phyloP scores from a whole-genome alignment of 1,140 invertebrate genomes.

The Aphidius ervi region DNA sequence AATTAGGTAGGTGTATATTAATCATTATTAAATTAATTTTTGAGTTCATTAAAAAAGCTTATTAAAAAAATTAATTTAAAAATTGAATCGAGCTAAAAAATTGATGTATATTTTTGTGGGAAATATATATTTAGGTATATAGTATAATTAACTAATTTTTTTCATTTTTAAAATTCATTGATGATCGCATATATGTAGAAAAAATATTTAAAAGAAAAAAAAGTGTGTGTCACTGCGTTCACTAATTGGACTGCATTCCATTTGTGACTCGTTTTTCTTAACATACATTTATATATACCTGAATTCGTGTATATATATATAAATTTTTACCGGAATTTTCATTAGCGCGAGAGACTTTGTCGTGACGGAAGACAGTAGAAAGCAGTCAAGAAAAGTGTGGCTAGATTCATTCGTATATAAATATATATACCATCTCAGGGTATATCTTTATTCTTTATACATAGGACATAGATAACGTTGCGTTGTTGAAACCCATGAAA shows the following conservation, averaged over 20 bases:
- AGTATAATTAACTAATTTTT: too few species aligned
- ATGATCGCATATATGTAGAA: neutral
- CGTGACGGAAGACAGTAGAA: conserved; percentile 39
- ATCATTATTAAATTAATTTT: conserved; percentile 49
- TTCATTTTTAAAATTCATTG: too few species aligned
- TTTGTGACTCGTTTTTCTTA: conserved; percentile 20
- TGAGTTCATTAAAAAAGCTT: conserved; percentile 29
- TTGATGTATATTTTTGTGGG: neutral
- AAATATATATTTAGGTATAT: neutral
- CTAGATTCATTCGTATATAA: conserved; percentile 20
- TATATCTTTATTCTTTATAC: too few species aligned
- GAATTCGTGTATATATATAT: neutral
- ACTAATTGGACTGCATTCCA: conserved; percentile 50
- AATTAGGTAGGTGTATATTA: conserved; percentile 42
- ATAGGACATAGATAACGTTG: conserved; percentile 19
- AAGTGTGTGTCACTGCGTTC: conserved; percentile 24
- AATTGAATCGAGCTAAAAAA: too few species aligned
- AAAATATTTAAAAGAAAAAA: neutral
- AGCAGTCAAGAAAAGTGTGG: conserved; percentile 8
- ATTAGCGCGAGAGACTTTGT: conserved; percentile 44
- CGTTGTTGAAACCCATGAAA: conserved; percentile 17
- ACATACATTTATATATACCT: neutral
- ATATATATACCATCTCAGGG: neutral
- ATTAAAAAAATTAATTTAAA: conserved; percentile 22
- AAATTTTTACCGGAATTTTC: conserved; percentile 45